These are phyloP conservation scores for Myopa tessellatipennis DNA, from an alignment of 2,888 invertebrate species.

Conservation along the genomic window DNA sequence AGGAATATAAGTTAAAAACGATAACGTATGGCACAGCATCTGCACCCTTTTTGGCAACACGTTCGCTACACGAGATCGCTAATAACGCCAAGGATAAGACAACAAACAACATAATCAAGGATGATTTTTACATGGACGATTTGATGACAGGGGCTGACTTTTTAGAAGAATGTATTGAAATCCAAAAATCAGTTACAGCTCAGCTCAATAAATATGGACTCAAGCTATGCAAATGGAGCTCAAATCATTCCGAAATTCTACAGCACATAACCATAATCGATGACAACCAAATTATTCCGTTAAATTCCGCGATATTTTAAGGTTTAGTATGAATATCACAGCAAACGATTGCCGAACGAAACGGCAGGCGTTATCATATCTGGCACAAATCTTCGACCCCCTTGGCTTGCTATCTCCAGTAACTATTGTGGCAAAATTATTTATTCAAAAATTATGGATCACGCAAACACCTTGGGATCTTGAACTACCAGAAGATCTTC, in stretches of 20 bases:
- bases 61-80: constrained; percentile 16
- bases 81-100: constrained; percentile 35
- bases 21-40: constrained; percentile 46
- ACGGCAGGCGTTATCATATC: constrained; percentile 11
- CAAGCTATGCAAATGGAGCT: constrained; percentile 45
- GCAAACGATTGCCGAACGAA: background rate
- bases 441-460: too few species aligned
- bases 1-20: constrained; percentile 40
- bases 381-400: constrained; percentile 30
- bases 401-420: constrained; percentile 28
- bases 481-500: background rate
- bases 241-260: constrained; percentile 40
- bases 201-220: constrained; percentile 41
- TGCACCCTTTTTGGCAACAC: constrained; percentile 38
- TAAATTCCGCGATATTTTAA: background rate
- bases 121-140: constrained; percentile 46
- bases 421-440: background rate
- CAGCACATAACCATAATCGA: constrained; percentile 9
- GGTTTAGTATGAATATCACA: background rate
- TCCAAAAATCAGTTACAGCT: background rate
- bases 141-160: constrained; percentile 44
- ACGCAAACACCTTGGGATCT: too few species aligned
- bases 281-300: background rate
- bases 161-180: constrained; percentile 35
- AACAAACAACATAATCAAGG: constrained; percentile 43